These are phyloP conservation scores for Phasianus colchicus DNA, from an alignment of 2,113 vertebrate genomes.

Conservation along the genomic window DNA sequence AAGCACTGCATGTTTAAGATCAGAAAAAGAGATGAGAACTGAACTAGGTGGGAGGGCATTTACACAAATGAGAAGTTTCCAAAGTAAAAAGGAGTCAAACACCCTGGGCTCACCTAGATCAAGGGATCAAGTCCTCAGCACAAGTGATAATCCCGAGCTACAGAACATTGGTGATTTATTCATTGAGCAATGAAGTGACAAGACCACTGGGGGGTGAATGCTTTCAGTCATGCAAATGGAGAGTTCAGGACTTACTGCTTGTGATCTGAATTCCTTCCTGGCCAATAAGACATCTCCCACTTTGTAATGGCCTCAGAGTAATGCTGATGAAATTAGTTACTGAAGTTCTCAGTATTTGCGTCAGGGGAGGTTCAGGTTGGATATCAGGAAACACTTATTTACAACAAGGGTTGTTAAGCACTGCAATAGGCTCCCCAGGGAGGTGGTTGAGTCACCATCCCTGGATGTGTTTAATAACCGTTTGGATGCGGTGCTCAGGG, in stretches of 20 bases:
- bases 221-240: background rate
- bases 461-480: too few relatives aligned
- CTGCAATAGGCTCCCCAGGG: too few relatives aligned
- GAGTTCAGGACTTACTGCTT: background rate
- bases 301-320: background rate
- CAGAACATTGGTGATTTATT: background rate
- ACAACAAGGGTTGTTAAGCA: too few relatives aligned
- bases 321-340: background rate
- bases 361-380: too few relatives aligned
- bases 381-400: too few relatives aligned
- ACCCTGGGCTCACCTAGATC: background rate
- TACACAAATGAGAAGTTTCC: background rate
- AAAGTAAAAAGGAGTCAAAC: rapidly evolving
- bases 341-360: background rate
- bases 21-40: background rate
- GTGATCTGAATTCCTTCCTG: background rate
- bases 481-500: too few relatives aligned
- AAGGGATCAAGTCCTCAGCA: background rate
- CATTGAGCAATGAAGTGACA: background rate
- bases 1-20: background rate
- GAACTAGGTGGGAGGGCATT: background rate
- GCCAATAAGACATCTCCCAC: background rate
- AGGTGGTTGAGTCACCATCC: too few relatives aligned
- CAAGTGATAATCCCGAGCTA: background rate
- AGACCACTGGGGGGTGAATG: background rate